phyloP scores from a whole-genome alignment of 2,797 vertebrate species.

The Poliocrania exsul region DNA sequence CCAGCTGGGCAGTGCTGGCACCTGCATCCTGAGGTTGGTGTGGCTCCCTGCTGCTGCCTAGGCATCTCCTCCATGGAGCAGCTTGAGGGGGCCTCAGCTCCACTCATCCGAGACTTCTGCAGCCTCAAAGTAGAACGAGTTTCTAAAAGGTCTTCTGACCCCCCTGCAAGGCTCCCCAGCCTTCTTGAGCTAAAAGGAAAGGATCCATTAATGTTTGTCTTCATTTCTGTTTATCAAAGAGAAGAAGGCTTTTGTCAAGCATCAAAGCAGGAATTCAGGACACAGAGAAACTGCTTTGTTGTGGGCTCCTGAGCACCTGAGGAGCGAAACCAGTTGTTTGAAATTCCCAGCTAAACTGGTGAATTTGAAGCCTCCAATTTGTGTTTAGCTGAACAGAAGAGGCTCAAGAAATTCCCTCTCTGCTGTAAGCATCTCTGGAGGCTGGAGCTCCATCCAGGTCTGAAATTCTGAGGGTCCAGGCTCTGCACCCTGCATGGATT shows the following conservation, averaged over 20 bases:
- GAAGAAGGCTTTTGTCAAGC: conserved; percentile 51
- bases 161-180: neutral
- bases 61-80: neutral
- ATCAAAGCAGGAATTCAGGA: conserved; percentile 14
- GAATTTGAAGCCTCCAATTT: neutral
- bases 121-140: neutral
- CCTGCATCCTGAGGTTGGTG: fast-evolving
- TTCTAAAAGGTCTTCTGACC: neutral
- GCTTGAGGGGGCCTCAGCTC: neutral
- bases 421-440: neutral
- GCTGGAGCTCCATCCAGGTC: neutral
- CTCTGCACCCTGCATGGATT: neutral
- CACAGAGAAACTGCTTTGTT: neutral
- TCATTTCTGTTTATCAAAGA: conserved; percentile 68
- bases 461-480: neutral
- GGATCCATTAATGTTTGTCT: conserved; percentile 33
- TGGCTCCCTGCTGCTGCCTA: neutral
- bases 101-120: fast-evolving
- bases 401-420: neutral
- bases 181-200: conserved; percentile 34
- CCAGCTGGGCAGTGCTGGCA: neutral
- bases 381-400: neutral
- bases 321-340: neutral
- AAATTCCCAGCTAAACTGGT: conserved; percentile 2
- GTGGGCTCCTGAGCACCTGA: neutral